Base-by-base conservation (phyloP, 2,113 vertebrate genomes). In the Smithornis capensis region DNA sequence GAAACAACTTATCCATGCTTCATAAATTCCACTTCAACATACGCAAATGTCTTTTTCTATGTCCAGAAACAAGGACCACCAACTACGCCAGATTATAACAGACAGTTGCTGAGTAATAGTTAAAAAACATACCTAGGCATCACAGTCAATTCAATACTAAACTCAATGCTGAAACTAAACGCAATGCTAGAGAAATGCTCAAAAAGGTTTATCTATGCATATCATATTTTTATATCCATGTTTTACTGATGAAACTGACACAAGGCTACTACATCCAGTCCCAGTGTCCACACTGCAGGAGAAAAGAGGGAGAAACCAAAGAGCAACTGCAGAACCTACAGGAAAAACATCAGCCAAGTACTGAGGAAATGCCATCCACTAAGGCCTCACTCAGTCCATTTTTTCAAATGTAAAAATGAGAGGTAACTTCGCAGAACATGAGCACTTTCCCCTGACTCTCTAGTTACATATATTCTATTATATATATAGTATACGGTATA, bases 61-160 rank as follows among this genome's bases (percentile, higher is more conserved):
- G 24, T 55, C 18, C 49, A 83, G 44, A 68, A 94, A 56, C 4
- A 63, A 35, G 19, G 8, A 38, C 29, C 2, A 47, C 18, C 33
- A 62, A 52, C 28, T 40, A 78, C 1, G 7, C 23, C 8, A 44
- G 3, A 38, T 1, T 12, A 17, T 47, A 68, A 56, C 87, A 80
- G 8, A n/a, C 25, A 91, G 19, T 2, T 0, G 0, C 28, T 57
- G 18, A 70, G 16, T 9, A 62, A 27, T 3, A 65, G 15, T 21
- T 64, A 9, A 71, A 44, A 87, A 25, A 45, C 13, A 19, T 1
- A 50, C 7, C 5, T 14, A 75, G 21, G 27, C 14, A 56, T 59
- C 12, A 38, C 0, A 64, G 27, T 6, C 5, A 76, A 37, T 12
- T 60, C 16, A 35, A 4, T 11, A 12, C 27, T 42, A 47, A 83